Base-by-base conservation (phyloP, 2,113 vertebrate genomes). In the Labeo rohita region DNA sequence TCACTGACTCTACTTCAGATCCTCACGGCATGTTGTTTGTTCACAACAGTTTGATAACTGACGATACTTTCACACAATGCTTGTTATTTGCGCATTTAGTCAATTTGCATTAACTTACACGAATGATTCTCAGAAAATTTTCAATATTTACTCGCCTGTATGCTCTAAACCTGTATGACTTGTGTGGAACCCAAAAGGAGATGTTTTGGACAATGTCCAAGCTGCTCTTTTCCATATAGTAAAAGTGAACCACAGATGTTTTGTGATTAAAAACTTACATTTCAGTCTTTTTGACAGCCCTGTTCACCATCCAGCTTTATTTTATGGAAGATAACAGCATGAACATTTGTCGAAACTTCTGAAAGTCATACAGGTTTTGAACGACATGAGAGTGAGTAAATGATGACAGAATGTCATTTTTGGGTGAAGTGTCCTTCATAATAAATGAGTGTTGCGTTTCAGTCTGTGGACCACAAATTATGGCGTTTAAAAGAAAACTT, bases 391-490 rank as follows among this genome's bases (percentile, higher is more conserved):
- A 45, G 49, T 52, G 49, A 56, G 75, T 56, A 77, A 77, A 54
- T 77, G 4, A 39, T 36, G 10, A 13, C 10, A 74, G 21, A 74
- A 74, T 56, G 50, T 21, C 0, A 11, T 11, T 54, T 56, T 36
- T 54, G 50, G 2, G 28, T 56, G 7, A n/a, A 21, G 50, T 45
- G 2, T 28, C 18, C 3, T 12, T 85, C 63, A 86, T 91, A 86
- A 93, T 93, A 94, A 94, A 93, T 92, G 87, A 90, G 88, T 89
- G 88, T 89, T 90, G 54, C 84, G 80, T 90, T 90, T 89, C 88
- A 86, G 82, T 92, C 90, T 87, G 90, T 81, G 86, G 73, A 54
- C 87, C 87, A 79, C 88, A 90, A 89, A 89, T 89, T 82, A 92
- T 86, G 89, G 87, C 87, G 93, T 94, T 94, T 93, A 93, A 93